Evolutionary conservation across 2,113 vertebrate genomes (phyloP), one percentile per base, ranked within the genome.

Genomic region (Vulpes ferrilata): DNA sequence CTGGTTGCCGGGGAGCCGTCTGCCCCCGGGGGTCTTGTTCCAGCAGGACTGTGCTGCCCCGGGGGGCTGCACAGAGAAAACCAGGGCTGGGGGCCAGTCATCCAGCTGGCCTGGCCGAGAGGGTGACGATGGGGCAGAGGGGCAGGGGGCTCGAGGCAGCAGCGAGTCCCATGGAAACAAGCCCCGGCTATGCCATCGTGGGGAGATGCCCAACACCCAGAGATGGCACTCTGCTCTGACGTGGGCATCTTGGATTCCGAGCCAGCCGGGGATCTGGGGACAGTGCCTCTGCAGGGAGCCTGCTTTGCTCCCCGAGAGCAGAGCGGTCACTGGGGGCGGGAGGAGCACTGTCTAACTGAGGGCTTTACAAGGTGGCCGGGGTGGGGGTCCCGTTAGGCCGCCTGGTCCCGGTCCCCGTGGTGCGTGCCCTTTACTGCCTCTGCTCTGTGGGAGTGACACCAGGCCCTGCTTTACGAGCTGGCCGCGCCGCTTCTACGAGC

Each of bases 401-500:
- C 78, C 97, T 86, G 96, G 96, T 97, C 53, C 10, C 0, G 89
- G 93, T 90, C 96, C 93, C 85, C 0, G 1, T 10, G 27, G 96
- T 23, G 65, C 88, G 1, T 27, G 88, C 87, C 97, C 93, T 98
- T 99, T 99, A 98, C 95, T 98, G 96, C 97, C 96, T 95, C 84
- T 10, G 55, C 98, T 97, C 97, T 20, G 97, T 79, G 90, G 96
- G 97, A 97, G 98, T 97, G 97, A 98, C 98, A 98, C 97, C 86
- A 64, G 97, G 91, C 94, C 97, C 96, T 93, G 97, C 98, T 99
- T 99, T 98, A 98, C 0, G 94, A 98, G 98, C 98, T 98, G 97
- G 96, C 98, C 95, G 98, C 97, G 20, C 76, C 27, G 96, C 98
- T 98, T 98, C 98, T 96, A 93, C 71, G 92, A 90, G 90, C 96